phyloP scores from a whole-genome alignment of 2,797 vertebrate genomes.

The Pipistrellus kuhlii region DNA sequence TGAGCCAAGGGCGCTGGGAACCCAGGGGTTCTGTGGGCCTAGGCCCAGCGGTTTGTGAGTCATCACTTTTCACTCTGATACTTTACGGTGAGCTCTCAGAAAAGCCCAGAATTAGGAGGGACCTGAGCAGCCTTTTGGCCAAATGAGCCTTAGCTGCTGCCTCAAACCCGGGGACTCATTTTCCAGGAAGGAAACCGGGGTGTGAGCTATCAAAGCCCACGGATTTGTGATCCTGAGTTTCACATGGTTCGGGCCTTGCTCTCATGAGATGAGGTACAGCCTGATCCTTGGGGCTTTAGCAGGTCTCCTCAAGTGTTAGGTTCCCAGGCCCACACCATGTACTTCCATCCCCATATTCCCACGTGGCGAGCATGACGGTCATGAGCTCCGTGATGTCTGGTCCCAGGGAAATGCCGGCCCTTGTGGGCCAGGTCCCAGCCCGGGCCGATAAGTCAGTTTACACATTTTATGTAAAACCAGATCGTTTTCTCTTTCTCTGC shows the following conservation, averaged over 20 bases:
- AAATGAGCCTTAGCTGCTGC: not conserved
- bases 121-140: not conserved
- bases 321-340: rapidly evolving
- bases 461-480: too few relatives aligned
- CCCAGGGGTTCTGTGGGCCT: rapidly evolving
- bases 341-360: rapidly evolving
- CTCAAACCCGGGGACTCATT: not conserved
- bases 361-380: too few relatives aligned
- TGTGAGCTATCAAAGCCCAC: too few relatives aligned
- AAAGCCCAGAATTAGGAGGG: not conserved
- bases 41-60: rapidly evolving
- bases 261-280: not conserved
- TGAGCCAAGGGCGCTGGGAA: not conserved
- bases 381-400: too few relatives aligned
- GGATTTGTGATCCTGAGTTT: not conserved
- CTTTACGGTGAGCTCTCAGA: rapidly evolving
- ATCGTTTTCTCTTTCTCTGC: too few relatives aligned
- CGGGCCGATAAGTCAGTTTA: too few relatives aligned
- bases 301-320: rapidly evolving
- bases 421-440: too few relatives aligned
- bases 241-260: not conserved
- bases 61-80: not conserved
- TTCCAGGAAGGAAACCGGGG: not conserved
- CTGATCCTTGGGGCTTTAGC: not conserved
- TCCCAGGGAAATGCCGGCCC: too few relatives aligned